A percentile compares a stretch with the other conserved stretches of the same genome.
These are phyloP conservation scores for Neocrepidodera transversa DNA, from an alignment of 2,888 invertebrate genomes.

Conservation along the genomic window DNA sequence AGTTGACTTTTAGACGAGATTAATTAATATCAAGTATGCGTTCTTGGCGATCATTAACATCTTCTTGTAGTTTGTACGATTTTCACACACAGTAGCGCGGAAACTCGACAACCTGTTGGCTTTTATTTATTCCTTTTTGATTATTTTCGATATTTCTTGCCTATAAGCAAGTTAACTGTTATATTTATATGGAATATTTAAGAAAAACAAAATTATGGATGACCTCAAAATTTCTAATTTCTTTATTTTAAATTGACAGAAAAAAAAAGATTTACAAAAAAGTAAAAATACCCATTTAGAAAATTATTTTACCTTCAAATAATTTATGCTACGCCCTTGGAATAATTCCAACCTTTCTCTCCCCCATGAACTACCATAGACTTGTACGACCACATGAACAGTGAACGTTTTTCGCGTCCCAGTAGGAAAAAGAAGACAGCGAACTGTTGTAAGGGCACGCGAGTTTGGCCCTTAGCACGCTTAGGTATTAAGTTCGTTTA, in stretches of 20 bases:
- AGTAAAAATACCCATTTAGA: too few relatives aligned
- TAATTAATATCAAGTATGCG: conserved; percentile 33
- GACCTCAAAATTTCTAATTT: too few relatives aligned
- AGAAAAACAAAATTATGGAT: too few relatives aligned
- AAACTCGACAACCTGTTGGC: conserved; percentile 41
- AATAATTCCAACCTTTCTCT: conserved; percentile 10
- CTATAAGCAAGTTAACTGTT: too few relatives aligned
- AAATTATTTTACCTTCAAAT: too few relatives aligned
- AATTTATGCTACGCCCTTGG: conserved; percentile 15
- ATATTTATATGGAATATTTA: too few relatives aligned
- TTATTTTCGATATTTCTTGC: too few relatives aligned
- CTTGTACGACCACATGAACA: not conserved
- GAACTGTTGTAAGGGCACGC: not conserved
- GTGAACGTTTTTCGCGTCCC: not conserved
- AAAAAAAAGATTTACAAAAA: too few relatives aligned
- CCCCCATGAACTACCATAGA: not conserved
- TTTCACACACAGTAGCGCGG: conserved; percentile 49
- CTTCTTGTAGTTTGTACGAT: conserved; percentile 31
- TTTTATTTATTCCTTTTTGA: too few relatives aligned
- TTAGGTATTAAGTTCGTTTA: not conserved
- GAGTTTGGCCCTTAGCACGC: not conserved
- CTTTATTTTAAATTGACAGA: too few relatives aligned
- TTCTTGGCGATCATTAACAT: conserved; percentile 43
- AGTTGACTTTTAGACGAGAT: conserved; percentile 16
- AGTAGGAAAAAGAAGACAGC: not conserved